Percentiles rank a stretch among this genome's conserved stretches.
Evolutionary conservation across 2,113 vertebrate species (phyloP).

Genomic region (Parotia lawesii): DNA sequence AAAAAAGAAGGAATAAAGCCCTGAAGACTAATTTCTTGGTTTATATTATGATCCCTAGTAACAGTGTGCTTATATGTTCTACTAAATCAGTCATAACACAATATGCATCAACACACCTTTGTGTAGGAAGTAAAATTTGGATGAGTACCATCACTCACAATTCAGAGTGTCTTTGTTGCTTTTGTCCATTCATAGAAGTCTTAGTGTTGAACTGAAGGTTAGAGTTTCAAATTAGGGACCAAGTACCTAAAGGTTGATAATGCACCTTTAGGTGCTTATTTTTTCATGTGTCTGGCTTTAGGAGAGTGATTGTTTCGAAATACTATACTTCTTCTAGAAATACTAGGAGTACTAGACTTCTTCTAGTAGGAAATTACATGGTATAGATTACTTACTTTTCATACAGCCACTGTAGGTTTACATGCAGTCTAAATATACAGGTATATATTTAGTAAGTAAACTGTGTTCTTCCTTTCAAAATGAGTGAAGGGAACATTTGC

Average conservation of each 20-base stretch:
- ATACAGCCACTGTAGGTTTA: background rate
- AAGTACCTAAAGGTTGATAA: background rate
- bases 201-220: background rate
- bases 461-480: background rate
- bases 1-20: background rate
- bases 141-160: accelerated
- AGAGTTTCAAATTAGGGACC: background rate
- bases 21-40: background rate
- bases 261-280: background rate
- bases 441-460: background rate
- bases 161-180: background rate
- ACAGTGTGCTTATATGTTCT: background rate
- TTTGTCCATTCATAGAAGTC: background rate
- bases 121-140: background rate
- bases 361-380: background rate
- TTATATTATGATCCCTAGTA: background rate
- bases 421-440: background rate
- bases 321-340: background rate
- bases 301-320: background rate
- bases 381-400: background rate
- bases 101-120: background rate
- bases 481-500: background rate
- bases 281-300: background rate
- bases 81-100: background rate
- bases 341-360: background rate